Conservation (phyloP, 2,113 vertebrate genomes). For the Plestiodon gilberti region DNA sequence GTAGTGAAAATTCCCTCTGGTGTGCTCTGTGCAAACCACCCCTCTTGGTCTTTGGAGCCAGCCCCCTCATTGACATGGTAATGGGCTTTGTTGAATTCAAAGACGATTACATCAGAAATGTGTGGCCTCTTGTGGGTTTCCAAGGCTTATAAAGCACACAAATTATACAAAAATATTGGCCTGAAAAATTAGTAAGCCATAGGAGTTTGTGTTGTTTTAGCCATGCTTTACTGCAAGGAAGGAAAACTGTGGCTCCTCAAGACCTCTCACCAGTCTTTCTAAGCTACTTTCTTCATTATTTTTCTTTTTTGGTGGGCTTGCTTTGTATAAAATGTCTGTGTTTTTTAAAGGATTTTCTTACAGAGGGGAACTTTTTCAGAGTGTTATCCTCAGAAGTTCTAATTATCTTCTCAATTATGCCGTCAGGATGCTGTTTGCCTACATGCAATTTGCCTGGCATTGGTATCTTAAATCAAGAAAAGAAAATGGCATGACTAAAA, state of each 20-base stretch:
- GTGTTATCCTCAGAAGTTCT: not conserved
- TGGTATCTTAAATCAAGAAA: not conserved
- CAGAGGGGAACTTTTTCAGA: constrained; percentile 36
- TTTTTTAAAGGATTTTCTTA: constrained; percentile 48
- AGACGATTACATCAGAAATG: constrained; percentile 85
- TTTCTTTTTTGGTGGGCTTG: constrained; percentile 71
- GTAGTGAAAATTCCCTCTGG: constrained; percentile 77
- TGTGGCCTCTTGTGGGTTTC: constrained; percentile 79
- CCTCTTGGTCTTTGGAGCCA: constrained; percentile 68
- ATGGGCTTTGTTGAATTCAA: constrained; percentile 87
- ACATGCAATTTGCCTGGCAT: not conserved
- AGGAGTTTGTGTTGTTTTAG: constrained; percentile 84
- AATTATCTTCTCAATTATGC: constrained; percentile 28
- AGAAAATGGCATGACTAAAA: not conserved
- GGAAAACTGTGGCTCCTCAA: constrained; percentile 78
- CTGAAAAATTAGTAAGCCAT: constrained; percentile 85
- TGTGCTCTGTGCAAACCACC: constrained; percentile 64
- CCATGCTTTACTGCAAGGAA: constrained; percentile 79
- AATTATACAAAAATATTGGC: constrained; percentile 86
- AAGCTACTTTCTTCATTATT: constrained; percentile 70
- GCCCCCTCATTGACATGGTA: constrained; percentile 77
- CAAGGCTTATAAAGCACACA: constrained; percentile 81
- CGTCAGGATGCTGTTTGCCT: not conserved
- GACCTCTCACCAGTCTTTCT: constrained; percentile 64
- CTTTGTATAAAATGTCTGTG: constrained; percentile 44